A percentile compares a stretch with the other conserved stretches of the same genome.
Evolutionary conservation across 2,888 invertebrate species (phyloP).

Genomic region (Pammene aurita): DNA sequence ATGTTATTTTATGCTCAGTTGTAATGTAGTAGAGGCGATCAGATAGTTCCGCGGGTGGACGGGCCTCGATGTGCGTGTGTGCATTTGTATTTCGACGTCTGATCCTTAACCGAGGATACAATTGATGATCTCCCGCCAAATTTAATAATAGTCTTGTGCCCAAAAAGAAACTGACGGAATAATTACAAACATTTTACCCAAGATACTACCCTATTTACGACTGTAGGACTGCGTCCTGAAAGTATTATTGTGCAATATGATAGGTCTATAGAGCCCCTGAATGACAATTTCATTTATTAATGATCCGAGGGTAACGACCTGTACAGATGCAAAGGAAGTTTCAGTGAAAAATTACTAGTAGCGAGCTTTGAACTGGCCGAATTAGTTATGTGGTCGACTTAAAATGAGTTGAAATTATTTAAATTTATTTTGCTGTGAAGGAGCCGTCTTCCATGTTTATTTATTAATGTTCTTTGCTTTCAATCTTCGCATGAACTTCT

Average conservation of each 20-base stretch:
- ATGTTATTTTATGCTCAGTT: constrained; percentile 78
- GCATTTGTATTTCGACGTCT: neutral
- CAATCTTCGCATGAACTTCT: constrained; percentile 23
- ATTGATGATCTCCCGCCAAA: constrained; percentile 3
- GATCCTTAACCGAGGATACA: neutral
- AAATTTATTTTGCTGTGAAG: constrained; percentile 15
- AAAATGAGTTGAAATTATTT: neutral
- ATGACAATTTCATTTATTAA: constrained; percentile 1
- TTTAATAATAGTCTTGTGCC: neutral
- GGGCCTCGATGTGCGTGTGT: constrained; percentile 7
- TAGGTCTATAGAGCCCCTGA: neutral
- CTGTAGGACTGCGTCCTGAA: constrained; percentile 1
- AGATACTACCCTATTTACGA: neutral
- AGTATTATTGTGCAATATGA: constrained; percentile 41
- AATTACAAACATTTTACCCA: too few species aligned
- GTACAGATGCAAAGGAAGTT: neutral
- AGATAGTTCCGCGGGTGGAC: constrained; percentile 19
- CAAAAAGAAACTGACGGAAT: too few species aligned
- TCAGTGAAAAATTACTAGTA: neutral
- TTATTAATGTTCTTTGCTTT: constrained; percentile 33
- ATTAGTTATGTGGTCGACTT: constrained; percentile 3
- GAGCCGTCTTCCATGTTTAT: constrained; percentile 47
- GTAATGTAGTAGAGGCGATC: constrained; percentile 66
- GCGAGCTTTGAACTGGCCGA: neutral
- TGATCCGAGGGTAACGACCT: neutral